Conservation (phyloP, 2,797 vertebrate species). For the Oryzias dopingdopingensis region DNA sequence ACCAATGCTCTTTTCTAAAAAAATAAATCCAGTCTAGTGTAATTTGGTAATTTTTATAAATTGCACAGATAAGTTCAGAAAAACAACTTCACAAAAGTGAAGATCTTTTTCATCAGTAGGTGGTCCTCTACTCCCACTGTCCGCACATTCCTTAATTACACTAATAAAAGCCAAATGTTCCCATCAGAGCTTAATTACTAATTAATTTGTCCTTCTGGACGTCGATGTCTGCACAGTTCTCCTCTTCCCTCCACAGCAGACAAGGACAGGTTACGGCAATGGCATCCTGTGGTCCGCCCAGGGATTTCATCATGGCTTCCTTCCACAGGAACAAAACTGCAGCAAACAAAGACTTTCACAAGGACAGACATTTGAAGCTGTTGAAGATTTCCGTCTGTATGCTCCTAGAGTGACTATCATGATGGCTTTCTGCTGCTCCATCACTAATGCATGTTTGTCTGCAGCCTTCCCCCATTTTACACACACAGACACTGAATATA, state of each 20-base stretch:
- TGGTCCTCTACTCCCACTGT: background rate
- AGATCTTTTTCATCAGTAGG: too few species aligned
- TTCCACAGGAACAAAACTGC: conserved; percentile 44
- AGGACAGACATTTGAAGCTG: conserved; percentile 40
- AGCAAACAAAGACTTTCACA: conserved; percentile 43
- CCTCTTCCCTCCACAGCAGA: conserved; percentile 24
- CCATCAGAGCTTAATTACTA: conserved; percentile 34
- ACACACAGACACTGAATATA: conserved; percentile 43
- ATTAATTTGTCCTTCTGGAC: conserved; percentile 30
- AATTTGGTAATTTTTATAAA: too few species aligned
- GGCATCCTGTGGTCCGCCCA: conserved; percentile 34
- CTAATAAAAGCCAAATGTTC: conserved; percentile 13
- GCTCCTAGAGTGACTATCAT: conserved; percentile 30
- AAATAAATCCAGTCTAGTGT: too few species aligned
- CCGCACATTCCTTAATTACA: conserved; percentile 17
- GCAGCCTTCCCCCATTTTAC: conserved; percentile 41
- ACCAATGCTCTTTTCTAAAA: too few species aligned
- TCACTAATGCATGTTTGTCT: conserved; percentile 67
- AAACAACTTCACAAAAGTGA: too few species aligned
- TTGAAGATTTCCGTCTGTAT: conserved; percentile 33
- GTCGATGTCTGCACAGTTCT: conserved; percentile 28
- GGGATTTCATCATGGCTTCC: conserved; percentile 54
- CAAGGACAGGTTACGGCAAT: conserved; percentile 45
- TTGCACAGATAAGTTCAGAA: too few species aligned
- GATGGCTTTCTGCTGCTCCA: conserved; percentile 22